Evolutionary conservation across 2,888 invertebrate species (phyloP).

Genomic region (Ferdinandea cuprea): DNA sequence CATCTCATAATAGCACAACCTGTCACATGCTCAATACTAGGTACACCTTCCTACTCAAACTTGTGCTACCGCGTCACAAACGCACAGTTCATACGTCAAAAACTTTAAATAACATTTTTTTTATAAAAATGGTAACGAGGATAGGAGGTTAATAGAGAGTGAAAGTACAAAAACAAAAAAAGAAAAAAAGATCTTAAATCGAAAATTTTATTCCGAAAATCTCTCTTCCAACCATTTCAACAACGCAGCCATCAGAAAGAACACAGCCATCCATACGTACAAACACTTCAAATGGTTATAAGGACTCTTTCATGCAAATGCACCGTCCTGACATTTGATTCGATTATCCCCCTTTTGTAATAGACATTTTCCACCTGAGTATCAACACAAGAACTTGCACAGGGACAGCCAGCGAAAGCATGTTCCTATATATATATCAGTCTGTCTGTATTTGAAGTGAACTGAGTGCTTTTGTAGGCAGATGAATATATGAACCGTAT

Average conservation of each 20-base stretch:
- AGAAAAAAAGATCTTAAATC: conserved; percentile 25
- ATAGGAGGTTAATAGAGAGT: neutral
- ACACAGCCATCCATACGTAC: conserved; percentile 11
- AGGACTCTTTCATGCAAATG: conserved; percentile 64
- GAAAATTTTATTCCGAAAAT: conserved; percentile 30
- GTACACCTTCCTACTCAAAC: too few species aligned
- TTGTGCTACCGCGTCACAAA: neutral
- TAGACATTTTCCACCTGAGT: conserved; percentile 67
- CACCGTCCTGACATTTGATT: conserved; percentile 68
- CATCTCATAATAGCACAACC: conserved; percentile 20
- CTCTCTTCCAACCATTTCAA: conserved; percentile 6
- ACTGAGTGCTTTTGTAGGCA: conserved; percentile 11
- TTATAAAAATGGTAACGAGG: neutral
- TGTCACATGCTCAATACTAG: conserved; percentile 2
- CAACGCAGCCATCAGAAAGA: neutral
- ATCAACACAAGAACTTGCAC: conserved; percentile 50
- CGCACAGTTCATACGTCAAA: neutral
- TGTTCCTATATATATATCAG: too few species aligned
- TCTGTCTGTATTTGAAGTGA: neutral
- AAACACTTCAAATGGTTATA: conserved; percentile 48
- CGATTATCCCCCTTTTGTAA: conserved; percentile 61
- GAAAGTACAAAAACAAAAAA: neutral
- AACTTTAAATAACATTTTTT: neutral
- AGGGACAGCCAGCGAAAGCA: too few species aligned
- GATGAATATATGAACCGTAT: neutral